Conservation (phyloP, 2,113 vertebrate species). For the Mobula hypostoma region DNA sequence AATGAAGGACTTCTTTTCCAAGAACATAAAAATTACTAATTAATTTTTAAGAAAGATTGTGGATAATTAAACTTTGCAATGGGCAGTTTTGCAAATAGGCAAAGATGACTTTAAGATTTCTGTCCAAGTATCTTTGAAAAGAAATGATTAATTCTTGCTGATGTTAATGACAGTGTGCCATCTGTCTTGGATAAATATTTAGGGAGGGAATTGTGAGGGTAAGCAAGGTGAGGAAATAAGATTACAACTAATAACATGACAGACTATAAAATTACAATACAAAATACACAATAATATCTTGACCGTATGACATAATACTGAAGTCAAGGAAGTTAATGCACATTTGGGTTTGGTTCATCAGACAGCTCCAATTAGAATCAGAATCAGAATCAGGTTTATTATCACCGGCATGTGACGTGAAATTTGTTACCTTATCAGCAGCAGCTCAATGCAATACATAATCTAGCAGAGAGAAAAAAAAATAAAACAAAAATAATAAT, state of each 20-base stretch:
- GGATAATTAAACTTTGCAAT: neutral
- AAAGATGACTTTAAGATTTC: neutral
- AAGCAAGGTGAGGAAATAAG: no score
- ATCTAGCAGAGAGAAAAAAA: no score
- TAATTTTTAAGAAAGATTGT: neutral
- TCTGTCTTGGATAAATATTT: neutral
- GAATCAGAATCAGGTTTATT: no score
- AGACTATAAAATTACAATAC: neutral
- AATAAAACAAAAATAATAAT: no score
- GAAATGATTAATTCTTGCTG: neutral
- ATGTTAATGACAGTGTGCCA: neutral
- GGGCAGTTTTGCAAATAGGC: neutral
- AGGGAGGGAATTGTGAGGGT: no score
- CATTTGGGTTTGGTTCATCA: neutral
- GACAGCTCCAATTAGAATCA: neutral
- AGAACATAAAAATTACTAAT: no score
- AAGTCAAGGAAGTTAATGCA: neutral
- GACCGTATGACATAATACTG: neutral
- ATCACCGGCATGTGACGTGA: no score
- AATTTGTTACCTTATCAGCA: no score
- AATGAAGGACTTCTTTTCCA: no score
- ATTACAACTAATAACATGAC: neutral
- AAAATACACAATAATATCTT: neutral
- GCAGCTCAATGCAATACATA: no score
- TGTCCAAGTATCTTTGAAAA: neutral